Base-by-base conservation (phyloP, 2,888 invertebrate species). In the Drosophila mimica region DNA sequence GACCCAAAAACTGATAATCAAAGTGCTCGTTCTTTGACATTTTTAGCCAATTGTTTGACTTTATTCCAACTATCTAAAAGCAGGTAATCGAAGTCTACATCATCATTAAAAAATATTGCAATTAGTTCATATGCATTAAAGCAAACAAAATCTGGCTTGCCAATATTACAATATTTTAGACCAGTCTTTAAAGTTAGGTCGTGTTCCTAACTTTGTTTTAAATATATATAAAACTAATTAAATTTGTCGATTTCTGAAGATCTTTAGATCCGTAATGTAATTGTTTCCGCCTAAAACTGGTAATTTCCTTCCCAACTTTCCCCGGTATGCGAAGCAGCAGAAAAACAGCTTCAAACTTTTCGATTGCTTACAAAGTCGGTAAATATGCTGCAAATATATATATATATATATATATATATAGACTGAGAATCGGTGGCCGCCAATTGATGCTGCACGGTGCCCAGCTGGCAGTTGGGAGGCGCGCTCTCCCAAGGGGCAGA, bases 291-390 rank as follows among this genome's bases (percentile, higher is more conserved):
- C 61, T n/a, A 30, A 64, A 69, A 62, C 51, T 69, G 58, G 48
- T 43, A 67, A 63, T 36, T 58, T 57, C 31, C 34, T 17, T 54
- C 11, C 17, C 48, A 59, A 49, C 57, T 58, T 40, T 31, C 38
- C 28, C 36, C 40, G 36, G 36, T 43, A 25, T 11, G 51, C 28
- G 34, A 4, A 30, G 25, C 58, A 61, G 36, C 54, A 46, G 56
- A 25, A 63, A 66, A 79, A 63, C 61, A 53, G 40, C 57, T 75
- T 78, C 48, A 71, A 78, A 78, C 71, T 80, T 78, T 71, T 67
- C 76, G 76, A 67, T 54, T 62, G 53, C 71, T 70, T 67, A 59
- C 58, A 51, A 64, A 67, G 63, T 61, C 60, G 36, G 62, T 65
- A 48, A 60, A 48, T 51, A 51, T 40, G 38, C 25, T 46, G 7